Percentiles rank a stretch among this genome's conserved stretches.
These are phyloP conservation scores for Muraenolepis orangiensis DNA, from an alignment of 2,797 vertebrate species.

Conservation along the genomic window DNA sequence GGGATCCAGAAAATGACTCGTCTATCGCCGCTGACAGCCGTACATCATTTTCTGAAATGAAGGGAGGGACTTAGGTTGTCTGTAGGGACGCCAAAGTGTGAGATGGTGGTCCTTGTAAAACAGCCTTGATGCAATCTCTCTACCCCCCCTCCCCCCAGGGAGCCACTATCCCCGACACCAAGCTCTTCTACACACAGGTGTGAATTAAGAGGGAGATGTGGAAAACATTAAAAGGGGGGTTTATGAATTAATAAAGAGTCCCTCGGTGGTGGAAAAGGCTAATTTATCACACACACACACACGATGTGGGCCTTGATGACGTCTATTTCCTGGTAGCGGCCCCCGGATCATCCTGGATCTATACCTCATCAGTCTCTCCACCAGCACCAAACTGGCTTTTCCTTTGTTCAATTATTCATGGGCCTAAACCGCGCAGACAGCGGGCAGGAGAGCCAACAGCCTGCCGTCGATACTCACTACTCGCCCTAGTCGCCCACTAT, in stretches of 20 bases:
- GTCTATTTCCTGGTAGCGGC: conserved; percentile 37
- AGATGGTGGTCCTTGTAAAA: background rate
- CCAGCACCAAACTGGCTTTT: conserved; percentile 23
- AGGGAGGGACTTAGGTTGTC: too few species aligned
- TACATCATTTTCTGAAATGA: too few species aligned
- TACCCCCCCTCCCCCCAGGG: too few species aligned
- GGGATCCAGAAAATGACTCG: too few species aligned
- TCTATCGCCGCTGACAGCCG: too few species aligned
- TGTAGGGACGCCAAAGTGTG: too few species aligned
- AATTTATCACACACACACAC: conserved; percentile 4
- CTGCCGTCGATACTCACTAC: background rate
- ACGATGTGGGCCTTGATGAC: conserved; percentile 30
- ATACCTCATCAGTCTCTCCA: conserved; percentile 24
- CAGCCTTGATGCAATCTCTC: too few species aligned
- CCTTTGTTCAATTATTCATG: conserved; percentile 64
- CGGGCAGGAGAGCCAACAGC: background rate
- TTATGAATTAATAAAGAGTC: conserved; percentile 33
- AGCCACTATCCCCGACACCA: background rate
- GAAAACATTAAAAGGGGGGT: conserved; percentile 14
- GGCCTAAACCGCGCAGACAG: background rate
- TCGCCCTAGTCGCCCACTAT: background rate
- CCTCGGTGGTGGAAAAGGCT: background rate
- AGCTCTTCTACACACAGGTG: background rate
- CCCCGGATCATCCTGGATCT: conserved; percentile 35
- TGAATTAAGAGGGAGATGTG: background rate